Evolutionary conservation across 2,113 vertebrate genomes (phyloP).

Genomic region (Leucoraja erinaceus): DNA sequence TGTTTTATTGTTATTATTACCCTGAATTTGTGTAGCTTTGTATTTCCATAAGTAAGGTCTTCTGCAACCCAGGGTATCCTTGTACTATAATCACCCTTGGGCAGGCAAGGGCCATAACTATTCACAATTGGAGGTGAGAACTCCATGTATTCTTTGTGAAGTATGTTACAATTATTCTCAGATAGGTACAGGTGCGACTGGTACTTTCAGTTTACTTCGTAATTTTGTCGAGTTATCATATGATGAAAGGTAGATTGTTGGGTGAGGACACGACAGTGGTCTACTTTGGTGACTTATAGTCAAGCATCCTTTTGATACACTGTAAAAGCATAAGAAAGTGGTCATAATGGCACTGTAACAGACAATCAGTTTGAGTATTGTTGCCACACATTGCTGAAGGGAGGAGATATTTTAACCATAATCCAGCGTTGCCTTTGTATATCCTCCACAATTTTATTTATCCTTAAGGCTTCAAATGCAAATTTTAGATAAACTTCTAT

Average conservation of each 20-base stretch:
- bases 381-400: neutral
- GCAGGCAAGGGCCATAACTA: neutral
- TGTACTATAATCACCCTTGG: neutral
- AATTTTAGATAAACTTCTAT: neutral
- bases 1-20: too few relatives aligned
- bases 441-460: neutral
- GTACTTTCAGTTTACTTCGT: too few relatives aligned
- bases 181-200: too few relatives aligned
- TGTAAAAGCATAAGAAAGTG: neutral
- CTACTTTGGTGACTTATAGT: neutral
- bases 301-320: neutral
- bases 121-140: neutral
- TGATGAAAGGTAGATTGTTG: neutral
- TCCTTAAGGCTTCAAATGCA: neutral
- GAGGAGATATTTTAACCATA: neutral
- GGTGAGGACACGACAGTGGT: neutral
- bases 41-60: too few relatives aligned
- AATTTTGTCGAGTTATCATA: neutral
- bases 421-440: neutral
- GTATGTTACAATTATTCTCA: neutral
- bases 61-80: too few relatives aligned
- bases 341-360: neutral
- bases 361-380: neutral
- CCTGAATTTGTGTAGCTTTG: too few relatives aligned
- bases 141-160: neutral